These are phyloP conservation scores for Orientallactaga bullata DNA, from an alignment of 2,113 vertebrate genomes.

Conservation along the genomic window DNA sequence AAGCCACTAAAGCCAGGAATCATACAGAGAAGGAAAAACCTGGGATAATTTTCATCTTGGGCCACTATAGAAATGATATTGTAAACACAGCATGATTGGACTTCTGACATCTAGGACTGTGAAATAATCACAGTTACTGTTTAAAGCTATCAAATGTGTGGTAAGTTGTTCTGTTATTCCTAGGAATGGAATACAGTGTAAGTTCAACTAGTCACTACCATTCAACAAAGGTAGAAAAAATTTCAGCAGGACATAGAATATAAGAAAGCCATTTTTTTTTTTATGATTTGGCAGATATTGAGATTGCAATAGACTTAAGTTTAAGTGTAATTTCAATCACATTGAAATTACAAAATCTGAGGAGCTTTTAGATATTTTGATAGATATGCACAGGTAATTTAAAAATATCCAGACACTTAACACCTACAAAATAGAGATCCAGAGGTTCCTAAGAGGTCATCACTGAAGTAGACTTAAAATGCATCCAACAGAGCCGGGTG, in stretches of 20 bases:
- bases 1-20: neutral
- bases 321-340: neutral
- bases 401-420: neutral
- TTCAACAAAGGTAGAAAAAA: neutral
- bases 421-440: no score
- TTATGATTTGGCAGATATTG: neutral
- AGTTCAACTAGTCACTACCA: neutral
- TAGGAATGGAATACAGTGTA: neutral
- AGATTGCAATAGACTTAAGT: neutral
- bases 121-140: neutral
- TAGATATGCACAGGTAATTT: neutral
- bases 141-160: neutral
- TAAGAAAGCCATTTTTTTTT: no score
- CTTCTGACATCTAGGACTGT: neutral
- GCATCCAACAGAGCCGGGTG: no score
- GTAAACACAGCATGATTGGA: neutral
- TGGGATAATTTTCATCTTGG: neutral
- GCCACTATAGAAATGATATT: accelerated
- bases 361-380: neutral
- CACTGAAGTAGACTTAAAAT: no score
- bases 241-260: neutral
- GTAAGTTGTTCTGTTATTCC: neutral
- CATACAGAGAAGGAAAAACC: accelerated
- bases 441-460: no score
- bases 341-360: conserved; percentile 26